Evolutionary conservation across 2,888 invertebrate genomes (phyloP).

Genomic region (Caenorhabditis sp.): DNA sequence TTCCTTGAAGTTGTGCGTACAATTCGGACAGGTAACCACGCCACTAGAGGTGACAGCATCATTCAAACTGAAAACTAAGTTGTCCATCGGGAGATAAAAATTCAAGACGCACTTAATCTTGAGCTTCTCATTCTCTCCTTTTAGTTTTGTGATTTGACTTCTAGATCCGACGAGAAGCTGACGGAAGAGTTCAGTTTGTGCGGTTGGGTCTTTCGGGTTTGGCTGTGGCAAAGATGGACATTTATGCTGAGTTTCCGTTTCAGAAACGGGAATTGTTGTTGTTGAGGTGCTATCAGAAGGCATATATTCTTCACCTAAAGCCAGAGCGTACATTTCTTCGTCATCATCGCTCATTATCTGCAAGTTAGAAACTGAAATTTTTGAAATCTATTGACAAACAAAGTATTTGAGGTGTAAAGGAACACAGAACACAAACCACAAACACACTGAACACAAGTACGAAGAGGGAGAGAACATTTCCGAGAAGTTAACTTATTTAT

Average conservation of each 20-base stretch:
- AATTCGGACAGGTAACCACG: conserved; percentile 56
- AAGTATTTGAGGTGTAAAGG: conserved; percentile 18
- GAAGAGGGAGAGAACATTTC: background rate
- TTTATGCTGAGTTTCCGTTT: background rate
- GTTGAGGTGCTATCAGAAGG: background rate
- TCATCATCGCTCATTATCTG: conserved; percentile 31
- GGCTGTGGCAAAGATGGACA: background rate
- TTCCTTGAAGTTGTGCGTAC: conserved; percentile 61
- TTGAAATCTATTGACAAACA: too few relatives aligned
- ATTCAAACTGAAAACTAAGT: conserved; percentile 40
- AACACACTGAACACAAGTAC: background rate
- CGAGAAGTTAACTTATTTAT: conserved; percentile 10
- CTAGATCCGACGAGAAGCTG: conserved; percentile 45
- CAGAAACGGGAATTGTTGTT: background rate
- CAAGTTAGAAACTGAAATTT: background rate
- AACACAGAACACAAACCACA: conserved; percentile 24
- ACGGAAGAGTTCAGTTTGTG: conserved; percentile 7
- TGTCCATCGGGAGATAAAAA: background rate
- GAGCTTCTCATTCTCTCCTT: conserved; percentile 42
- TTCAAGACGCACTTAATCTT: conserved; percentile 34
- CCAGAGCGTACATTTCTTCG: conserved; percentile 51
- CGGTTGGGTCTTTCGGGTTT: background rate
- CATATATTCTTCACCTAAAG: conserved; percentile 22
- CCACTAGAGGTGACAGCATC: conserved; percentile 28
- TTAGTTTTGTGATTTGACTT: conserved; percentile 27